Base-by-base conservation (phyloP, 2,113 vertebrate species). In the Cyphomyrus plagiostoma region DNA sequence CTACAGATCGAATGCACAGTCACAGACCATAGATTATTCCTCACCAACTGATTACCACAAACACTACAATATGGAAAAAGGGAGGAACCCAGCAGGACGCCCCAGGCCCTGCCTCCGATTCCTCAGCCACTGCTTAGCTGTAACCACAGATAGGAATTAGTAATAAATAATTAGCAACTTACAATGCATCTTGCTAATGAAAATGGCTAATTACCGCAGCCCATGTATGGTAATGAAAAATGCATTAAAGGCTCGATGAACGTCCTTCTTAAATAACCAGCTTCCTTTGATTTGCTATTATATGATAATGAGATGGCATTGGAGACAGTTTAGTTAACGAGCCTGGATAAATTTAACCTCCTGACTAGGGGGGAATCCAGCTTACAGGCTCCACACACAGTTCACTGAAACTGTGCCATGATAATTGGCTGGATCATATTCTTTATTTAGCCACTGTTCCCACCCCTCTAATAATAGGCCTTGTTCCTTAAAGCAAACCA, bases 221-320 rank as follows among this genome's bases (percentile, higher is more conserved):
- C 89, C 13, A 91, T 93, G 92, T 93, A 90, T 85, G 91, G 89
- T 90, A 89, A 93, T 92, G 91, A 94, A 90, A 91, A 94, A 94
- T 92, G 91, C 93, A 93, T 89, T 90, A 90, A 77, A 88, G 90
- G 92, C 91, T 92, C 92, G 94, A 94, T 92, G 49, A 92, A 93
- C 93, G 93, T 95, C 93, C 92, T 93, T 94, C 92, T 93, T 90
- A 93, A 94, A 95, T 94, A 92, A 91, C 91, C 89, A 92, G 88
- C 92, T 93, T 92, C 92, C 91, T 92, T 94, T 93, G 93, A 91
- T 90, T 91, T 88, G 91, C 93, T 93, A 93, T 95, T 95, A 95
- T 94, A 93, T 94, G 95, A 94, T 95, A 95, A 96, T 95, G 94
- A 96, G 93, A 91, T 88, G 94, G 89, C 94, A 56, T 93, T 91